Base-by-base conservation (phyloP, 2,888 invertebrate genomes). In the Terebella lapidaria region DNA sequence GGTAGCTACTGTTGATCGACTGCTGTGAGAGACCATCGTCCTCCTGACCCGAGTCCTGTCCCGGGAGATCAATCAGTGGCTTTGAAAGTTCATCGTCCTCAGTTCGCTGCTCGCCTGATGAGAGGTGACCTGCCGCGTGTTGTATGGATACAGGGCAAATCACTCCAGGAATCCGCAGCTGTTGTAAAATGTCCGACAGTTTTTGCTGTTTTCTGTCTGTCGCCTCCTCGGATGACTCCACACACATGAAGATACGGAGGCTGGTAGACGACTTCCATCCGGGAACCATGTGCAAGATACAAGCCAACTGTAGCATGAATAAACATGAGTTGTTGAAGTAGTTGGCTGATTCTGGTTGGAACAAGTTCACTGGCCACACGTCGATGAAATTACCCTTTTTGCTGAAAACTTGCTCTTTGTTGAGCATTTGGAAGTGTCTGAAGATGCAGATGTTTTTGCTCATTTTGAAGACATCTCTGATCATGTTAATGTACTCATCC, bases 301-400 rank as follows among this genome's bases (percentile, higher is more conserved):
- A 96, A 0, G 96, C 94, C 66, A 99, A 82, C 78, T 99, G 99
- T 80, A 99, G 88, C 85, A 96, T 90, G 83, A 99, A 99, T 64
- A 97, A 84, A 15, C 81, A 93, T 88, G 92, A 91, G 66, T 91
- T 92, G 68, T 94, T 92, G 82, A 94, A 94, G 65, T 81, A 57
- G 87, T 87, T 81, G 87, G 90, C 74, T 85, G 88, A 78, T 86
- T 87, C 62, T 83, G 87, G 64, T 88, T 92, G 73, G 87, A 95
- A 87, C 68, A 94, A 87, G 78, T 97, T 95, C 1, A 95, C 89
- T 1, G 97, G 92, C 97, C 97, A 99, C 2, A 99, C 94, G 82
- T 99, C 99, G 60, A 99, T 93, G 82, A 89, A 92, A 61, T 59
- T 61, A 28, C 22, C 54, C 25, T 55, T 24, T 2, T 27, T 18